Base-by-base conservation (phyloP, 2,113 vertebrate genomes). In the Excalfactoria chinensis region DNA sequence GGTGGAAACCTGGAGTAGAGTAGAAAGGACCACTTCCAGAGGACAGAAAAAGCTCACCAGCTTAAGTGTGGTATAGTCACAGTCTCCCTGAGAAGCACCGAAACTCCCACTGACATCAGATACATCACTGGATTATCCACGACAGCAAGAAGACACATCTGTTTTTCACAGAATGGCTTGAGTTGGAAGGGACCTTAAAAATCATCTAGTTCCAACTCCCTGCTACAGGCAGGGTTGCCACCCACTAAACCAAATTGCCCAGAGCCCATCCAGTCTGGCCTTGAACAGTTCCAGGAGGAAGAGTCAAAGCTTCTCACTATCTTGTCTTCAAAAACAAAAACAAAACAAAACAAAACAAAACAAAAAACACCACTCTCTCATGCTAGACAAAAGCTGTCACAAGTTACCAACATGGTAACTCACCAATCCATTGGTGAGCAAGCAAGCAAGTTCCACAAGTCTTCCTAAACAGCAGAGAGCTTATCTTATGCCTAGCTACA, bases 21-120 rank as follows among this genome's bases (percentile, higher is more conserved):
- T 1, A 55, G 15, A 75, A 94, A 86, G 34, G 8, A 23, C 11
- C 1, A 0, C 22, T 68, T 60, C 30, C 53, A 86, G 89, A 75
- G 32, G 40, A 69, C 77, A 64, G 40, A 25, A 68, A 28, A 51
- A 51, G 14, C 19, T 79, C 0, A 0, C 13, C 46, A 75, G 0
- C 23, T 20, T 40, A 48, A 53, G 48, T 2, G 1, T 4, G 32
- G 69, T 13, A 32, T 6, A 5, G 26, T 73, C 11, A 2, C 1
- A 9, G 19, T 48, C 7, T 53, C 3, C 8, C 0, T 51, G 60
- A 71, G 18, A 16, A 91, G 13, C 23, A 44, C 12, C 19, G 46
- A 56, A 28, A 21, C 4, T 83, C 37, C 34, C 62, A 63, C 11
- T 9, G 19, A 14, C 25, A 67, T 76, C 40, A 81, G 64, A 81